Evolutionary conservation across 1,140 invertebrate species (phyloP).

Genomic region (Papilio aristodemus): DNA sequence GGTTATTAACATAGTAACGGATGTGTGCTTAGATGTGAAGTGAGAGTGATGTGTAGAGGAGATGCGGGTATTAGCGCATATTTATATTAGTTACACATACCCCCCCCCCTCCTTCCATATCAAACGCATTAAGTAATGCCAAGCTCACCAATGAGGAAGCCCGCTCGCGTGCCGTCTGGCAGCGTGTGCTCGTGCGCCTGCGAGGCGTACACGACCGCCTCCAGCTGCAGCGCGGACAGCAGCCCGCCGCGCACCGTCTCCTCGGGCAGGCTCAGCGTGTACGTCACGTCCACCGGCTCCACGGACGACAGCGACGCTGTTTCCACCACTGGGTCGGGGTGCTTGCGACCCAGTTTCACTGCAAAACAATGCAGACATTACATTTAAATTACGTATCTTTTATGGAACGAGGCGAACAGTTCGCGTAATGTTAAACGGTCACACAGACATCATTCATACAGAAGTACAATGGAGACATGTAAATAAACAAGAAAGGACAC

Average conservation of each 20-base stretch:
- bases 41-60: too few relatives aligned
- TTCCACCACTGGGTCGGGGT: conserved; percentile 99
- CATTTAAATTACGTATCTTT: too few relatives aligned
- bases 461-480: too few relatives aligned
- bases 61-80: too few relatives aligned
- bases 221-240: conserved; percentile 97
- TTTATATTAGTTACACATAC: too few relatives aligned
- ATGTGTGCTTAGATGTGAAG: too few relatives aligned
- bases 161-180: conserved; percentile 94
- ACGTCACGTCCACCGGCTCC: conserved; percentile 96
- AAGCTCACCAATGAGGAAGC: conserved; percentile 91
- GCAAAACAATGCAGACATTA: not conserved
- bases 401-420: too few relatives aligned
- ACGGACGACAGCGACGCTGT: conserved; percentile 98
- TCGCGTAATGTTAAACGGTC: too few relatives aligned
- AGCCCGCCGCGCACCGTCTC: conserved; percentile 91
- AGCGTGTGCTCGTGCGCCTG: conserved; percentile 97
- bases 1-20: too few relatives aligned
- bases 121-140: not conserved
- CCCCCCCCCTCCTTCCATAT: too few relatives aligned
- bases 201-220: conserved; percentile 97
- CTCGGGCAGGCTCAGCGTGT: conserved; percentile 92
- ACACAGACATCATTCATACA: too few relatives aligned
- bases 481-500: too few relatives aligned
- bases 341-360: conserved; percentile 96